Evolutionary conservation across 2,797 vertebrate genomes (phyloP).

Genomic region (Eremophila alpestris): DNA sequence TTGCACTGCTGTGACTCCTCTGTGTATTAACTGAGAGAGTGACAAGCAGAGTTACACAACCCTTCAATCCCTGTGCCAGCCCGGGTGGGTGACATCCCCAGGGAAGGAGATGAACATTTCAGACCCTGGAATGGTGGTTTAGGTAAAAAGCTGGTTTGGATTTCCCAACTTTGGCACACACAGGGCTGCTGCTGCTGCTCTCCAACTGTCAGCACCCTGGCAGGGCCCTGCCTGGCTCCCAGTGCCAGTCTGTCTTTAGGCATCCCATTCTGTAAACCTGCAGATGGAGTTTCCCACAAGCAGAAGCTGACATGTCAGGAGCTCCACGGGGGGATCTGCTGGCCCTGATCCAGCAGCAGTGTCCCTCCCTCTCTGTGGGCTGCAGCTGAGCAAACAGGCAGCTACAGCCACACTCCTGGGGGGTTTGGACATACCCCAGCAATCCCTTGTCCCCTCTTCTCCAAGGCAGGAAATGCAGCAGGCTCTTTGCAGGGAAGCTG

Average conservation of each 20-base stretch:
- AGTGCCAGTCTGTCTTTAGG: background rate
- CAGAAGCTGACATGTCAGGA: background rate
- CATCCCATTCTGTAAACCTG: constrained; percentile 6
- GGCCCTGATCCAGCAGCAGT: background rate
- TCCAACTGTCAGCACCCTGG: constrained; percentile 1
- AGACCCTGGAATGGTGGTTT: background rate
- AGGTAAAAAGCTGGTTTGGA: background rate
- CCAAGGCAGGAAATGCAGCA: background rate
- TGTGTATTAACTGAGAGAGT: accelerated
- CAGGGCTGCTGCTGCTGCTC: background rate
- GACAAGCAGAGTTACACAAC: background rate
- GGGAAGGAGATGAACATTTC: background rate
- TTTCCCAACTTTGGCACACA: background rate
- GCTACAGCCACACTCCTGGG: background rate
- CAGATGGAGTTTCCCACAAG: constrained; percentile 43
- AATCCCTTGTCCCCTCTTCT: background rate
- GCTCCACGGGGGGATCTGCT: background rate
- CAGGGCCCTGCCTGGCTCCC: background rate
- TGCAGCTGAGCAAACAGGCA: background rate
- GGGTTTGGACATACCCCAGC: background rate
- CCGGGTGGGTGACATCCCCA: background rate
- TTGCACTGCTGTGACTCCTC: background rate
- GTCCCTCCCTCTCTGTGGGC: background rate
- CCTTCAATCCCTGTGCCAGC: background rate
- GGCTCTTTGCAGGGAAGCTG: background rate